Conservation (phyloP, 2,113 vertebrate species). For the Calypte anna region DNA sequence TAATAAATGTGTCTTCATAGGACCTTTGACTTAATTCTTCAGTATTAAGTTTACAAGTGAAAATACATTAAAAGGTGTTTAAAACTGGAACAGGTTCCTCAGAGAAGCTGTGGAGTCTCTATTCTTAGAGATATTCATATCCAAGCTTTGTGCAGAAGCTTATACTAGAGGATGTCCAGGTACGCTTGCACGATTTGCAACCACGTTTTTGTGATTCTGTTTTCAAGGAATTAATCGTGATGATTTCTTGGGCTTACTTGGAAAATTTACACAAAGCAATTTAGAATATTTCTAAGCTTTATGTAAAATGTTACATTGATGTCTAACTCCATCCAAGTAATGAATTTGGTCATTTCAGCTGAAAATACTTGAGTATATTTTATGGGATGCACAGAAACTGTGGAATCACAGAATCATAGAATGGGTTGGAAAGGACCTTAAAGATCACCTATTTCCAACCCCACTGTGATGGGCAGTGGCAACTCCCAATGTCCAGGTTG, state of each 20-base stretch:
- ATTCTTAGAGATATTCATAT: background rate
- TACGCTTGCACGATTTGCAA: background rate
- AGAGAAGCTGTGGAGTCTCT: background rate
- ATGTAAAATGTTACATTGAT: background rate
- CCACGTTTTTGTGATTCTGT: background rate
- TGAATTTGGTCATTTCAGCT: background rate
- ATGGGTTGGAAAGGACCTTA: too few relatives aligned
- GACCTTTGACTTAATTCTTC: background rate
- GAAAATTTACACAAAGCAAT: background rate
- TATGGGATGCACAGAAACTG: background rate
- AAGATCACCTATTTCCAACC: too few relatives aligned
- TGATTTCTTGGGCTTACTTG: background rate
- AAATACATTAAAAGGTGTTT: background rate
- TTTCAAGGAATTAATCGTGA: background rate
- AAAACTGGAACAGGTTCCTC: background rate
- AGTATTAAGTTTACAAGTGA: background rate
- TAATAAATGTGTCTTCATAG: background rate
- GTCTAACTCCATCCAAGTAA: background rate
- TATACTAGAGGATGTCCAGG: background rate
- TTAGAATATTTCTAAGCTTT: background rate
- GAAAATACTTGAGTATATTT: background rate
- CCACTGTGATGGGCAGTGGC: too few relatives aligned
- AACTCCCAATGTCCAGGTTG: too few relatives aligned
- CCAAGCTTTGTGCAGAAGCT: background rate
- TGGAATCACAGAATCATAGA: too few relatives aligned